phyloP scores from a whole-genome alignment of 2,888 invertebrate genomes.

The Amphipoea oculea region DNA sequence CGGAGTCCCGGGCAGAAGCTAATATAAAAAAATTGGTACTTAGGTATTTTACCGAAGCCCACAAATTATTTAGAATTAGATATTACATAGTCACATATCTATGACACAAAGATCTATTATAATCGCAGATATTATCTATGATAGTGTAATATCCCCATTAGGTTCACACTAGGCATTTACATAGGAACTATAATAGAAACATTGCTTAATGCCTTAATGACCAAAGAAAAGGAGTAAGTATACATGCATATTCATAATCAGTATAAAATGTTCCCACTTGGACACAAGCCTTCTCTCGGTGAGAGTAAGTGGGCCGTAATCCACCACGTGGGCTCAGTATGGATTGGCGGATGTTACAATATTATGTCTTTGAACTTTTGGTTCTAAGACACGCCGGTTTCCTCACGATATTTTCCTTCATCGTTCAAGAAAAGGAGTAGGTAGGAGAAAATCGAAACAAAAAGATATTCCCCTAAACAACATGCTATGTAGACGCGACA shows the following conservation, averaged over 20 bases:
- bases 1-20: too few relatives aligned
- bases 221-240: not conserved
- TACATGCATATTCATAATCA: too few relatives aligned
- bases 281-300: too few relatives aligned
- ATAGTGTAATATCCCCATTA: not conserved
- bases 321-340: not conserved
- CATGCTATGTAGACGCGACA: slow-evolving; percentile 26
- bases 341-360: not conserved
- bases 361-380: too few relatives aligned
- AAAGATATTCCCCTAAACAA: not conserved
- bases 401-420: too few relatives aligned
- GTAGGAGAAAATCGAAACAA: not conserved
- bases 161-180: not conserved
- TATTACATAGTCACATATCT: not conserved
- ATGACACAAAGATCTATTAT: not conserved
- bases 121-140: not conserved
- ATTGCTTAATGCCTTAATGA: not conserved
- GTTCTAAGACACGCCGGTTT: not conserved
- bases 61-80: not conserved
- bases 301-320: not conserved
- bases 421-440: not conserved
- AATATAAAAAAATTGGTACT: too few relatives aligned
- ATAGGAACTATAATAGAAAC: not conserved
- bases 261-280: too few relatives aligned
- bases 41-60: not conserved